A percentile compares a stretch with the other conserved stretches of the same genome.
Evolutionary conservation across 30 jellyfish, hydroid and myxozoan species (phyloP).

Genomic region (Phacellophora camtschatica): DNA sequence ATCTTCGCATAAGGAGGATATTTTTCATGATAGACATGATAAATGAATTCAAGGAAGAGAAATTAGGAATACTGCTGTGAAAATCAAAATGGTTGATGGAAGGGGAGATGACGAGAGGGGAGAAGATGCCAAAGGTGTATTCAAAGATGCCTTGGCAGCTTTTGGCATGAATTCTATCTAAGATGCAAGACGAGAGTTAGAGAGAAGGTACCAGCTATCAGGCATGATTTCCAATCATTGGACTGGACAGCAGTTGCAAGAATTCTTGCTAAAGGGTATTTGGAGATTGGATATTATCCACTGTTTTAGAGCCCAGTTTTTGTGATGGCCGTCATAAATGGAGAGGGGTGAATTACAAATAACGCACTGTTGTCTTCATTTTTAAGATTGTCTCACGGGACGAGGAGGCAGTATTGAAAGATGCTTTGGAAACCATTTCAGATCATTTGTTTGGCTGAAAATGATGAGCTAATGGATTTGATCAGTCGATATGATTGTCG

Average conservation of each 20-base stretch:
- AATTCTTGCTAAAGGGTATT: not conserved
- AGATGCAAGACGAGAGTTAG: not conserved
- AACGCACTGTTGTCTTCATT: not conserved
- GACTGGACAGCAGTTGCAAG: conserved; percentile 17
- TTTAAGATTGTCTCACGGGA: not conserved
- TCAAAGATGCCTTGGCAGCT: not conserved
- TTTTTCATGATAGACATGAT: not conserved
- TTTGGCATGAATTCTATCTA: not conserved
- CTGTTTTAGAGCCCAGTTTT: not conserved
- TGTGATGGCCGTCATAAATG: not conserved
- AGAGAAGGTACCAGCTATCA: not conserved
- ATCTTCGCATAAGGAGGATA: not conserved
- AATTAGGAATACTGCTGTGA: not conserved
- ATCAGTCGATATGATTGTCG: not conserved
- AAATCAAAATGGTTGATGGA: not conserved
- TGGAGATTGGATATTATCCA: not conserved
- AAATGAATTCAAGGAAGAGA: not conserved
- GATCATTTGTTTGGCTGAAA: not conserved
- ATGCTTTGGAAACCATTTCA: not conserved
- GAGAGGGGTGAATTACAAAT: not conserved
- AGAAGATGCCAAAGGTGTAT: not conserved
- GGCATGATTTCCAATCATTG: not conserved
- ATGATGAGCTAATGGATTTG: no score
- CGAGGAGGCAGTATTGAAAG: not conserved
- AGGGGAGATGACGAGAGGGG: not conserved